phyloP scores from a whole-genome alignment of 2,113 vertebrate species.

The Cacatua alba region DNA sequence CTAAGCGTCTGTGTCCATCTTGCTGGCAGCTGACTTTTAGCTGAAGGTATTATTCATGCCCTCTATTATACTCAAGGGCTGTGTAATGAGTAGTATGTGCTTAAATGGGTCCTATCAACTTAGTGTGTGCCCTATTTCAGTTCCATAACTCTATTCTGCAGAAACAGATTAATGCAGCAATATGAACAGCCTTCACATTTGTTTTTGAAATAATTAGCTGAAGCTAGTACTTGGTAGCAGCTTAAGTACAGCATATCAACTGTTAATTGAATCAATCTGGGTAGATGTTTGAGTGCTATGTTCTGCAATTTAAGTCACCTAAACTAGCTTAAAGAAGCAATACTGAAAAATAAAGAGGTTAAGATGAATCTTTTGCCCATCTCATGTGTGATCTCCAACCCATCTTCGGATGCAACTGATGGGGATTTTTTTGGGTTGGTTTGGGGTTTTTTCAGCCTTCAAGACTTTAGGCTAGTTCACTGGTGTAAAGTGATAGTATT shows the following conservation, averaged over 20 bases:
- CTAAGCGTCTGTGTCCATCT: slow-evolving; percentile 14
- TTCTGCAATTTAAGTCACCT: neutral
- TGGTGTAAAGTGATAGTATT: neutral
- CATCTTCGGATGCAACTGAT: neutral
- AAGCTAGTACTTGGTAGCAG: neutral
- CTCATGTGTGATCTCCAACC: neutral
- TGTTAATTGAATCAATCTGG: neutral
- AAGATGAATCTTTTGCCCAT: neutral
- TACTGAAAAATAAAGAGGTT: neutral
- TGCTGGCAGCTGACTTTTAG: slow-evolving; percentile 7
- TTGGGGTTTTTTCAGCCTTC: neutral
- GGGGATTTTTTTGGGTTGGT: neutral
- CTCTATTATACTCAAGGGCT: slow-evolving; percentile 25
- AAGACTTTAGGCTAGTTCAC: neutral
- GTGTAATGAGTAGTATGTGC: slow-evolving; percentile 18
- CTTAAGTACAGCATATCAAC: neutral
- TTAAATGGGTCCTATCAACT: neutral
- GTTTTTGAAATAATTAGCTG: neutral
- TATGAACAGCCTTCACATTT: neutral
- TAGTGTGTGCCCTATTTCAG: neutral
- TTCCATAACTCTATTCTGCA: neutral
- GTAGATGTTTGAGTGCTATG: neutral
- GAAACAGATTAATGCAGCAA: neutral
- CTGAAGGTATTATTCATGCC: neutral
- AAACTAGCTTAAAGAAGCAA: neutral